Base-by-base conservation (phyloP, 2,888 invertebrate genomes). In the Stenichneumon culpator region DNA sequence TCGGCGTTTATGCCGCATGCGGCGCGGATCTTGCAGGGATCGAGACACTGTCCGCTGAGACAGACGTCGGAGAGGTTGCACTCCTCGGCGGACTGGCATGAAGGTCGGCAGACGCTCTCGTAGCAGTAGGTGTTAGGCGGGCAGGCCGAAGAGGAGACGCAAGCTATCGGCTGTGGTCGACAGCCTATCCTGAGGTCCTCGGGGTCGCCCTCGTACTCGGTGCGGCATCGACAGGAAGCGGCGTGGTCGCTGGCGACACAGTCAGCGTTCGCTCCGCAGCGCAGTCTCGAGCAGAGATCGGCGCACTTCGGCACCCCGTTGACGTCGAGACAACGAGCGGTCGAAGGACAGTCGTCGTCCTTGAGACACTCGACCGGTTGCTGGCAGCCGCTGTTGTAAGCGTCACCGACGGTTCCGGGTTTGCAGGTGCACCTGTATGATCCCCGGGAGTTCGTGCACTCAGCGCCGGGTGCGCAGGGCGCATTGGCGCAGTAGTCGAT, bases 1-100 rank as follows among this genome's bases (percentile, higher is more conserved):
- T 97, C 94, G 19, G 98, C 97, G 93, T 98, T 98, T 91, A 98
- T 95, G 72, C 98, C 98, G 93, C 98, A 98, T 0, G 97, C 95
- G 90, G 96, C 96, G 90, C 96, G 95, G 89, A 96, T 94, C 89
- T 96, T 95, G 92, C 98, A 98, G 22, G 97, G 97, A 94, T 97
- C 96, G 60, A 96, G 94, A 92, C 98, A 98, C 93, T 98, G 97
- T 0, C 97, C 97, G 91, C 96, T 96, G 75, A 96, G 94, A 92
- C 98, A 98, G 90, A 97, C 96, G 93, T 98, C 97, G n/a, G 95
- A 95, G 7, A 96, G 94, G 84, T 96, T 96, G 93, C 98, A 98
- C 94, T 98, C 98, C 88, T 96, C 96, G 91, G 98, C 96, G 52
- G 96, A 94, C 89, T 96, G 95, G 93, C 98, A 98, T 74, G 97